These are phyloP conservation scores for Ips nitidus DNA, from an alignment of 1,140 invertebrate genomes.

Conservation along the genomic window DNA sequence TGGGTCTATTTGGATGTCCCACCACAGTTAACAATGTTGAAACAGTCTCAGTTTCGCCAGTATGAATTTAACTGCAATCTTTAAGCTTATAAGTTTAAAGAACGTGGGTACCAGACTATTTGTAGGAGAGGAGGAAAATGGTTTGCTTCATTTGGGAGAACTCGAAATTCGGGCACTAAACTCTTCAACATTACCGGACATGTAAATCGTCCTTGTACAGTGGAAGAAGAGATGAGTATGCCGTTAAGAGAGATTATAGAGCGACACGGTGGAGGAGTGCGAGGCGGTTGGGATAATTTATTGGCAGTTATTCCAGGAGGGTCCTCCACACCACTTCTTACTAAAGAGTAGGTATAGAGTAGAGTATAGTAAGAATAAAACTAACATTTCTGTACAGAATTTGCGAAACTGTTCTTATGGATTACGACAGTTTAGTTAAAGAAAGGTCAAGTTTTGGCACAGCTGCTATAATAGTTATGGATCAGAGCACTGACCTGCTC, in stretches of 20 bases:
- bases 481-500: constrained; percentile 95
- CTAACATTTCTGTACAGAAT: constrained; percentile 54
- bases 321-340: constrained; percentile 95
- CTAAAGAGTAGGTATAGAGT: constrained; percentile 66
- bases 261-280: constrained; percentile 92
- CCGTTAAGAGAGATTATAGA: constrained; percentile 95
- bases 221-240: constrained; percentile 99
- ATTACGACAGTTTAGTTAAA: constrained; percentile 86
- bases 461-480: constrained; percentile 98
- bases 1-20: constrained; percentile 97
- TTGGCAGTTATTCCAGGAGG: constrained; percentile 97
- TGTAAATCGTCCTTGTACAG: constrained; percentile 77
- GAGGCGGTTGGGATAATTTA: constrained; percentile 98
- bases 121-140: constrained; percentile 92
- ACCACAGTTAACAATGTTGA: constrained; percentile 99
- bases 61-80: too few relatives aligned
- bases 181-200: constrained; percentile 77
- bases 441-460: constrained; percentile 95
- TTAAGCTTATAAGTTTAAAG: too few relatives aligned
- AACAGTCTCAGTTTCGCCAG: constrained; percentile 95
- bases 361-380: too few relatives aligned
- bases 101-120: constrained; percentile 62
- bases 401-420: constrained; percentile 94
- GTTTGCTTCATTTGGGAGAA: constrained; percentile 95
- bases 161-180: constrained; percentile 66